phyloP scores from a whole-genome alignment of 2,113 vertebrate genomes.

The Prionailurus bengalensis region DNA sequence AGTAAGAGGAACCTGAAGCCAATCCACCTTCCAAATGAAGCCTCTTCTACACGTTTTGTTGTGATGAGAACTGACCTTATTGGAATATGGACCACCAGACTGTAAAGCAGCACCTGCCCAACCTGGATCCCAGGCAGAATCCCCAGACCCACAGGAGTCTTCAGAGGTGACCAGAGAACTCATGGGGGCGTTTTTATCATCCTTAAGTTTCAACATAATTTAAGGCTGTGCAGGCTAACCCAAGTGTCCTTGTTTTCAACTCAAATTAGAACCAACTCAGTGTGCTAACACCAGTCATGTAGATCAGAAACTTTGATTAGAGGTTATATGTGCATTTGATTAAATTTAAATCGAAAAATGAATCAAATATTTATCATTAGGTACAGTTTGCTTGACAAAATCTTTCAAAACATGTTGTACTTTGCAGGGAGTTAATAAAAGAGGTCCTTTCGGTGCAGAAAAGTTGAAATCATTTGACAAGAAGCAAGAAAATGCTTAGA shows the following conservation, averaged over 20 bases:
- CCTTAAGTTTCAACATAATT: background rate
- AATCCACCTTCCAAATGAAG: background rate
- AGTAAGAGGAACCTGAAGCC: background rate
- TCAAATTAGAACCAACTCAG: slow-evolving; percentile 10
- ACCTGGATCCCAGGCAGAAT: background rate
- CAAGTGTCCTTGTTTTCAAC: background rate
- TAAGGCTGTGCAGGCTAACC: background rate
- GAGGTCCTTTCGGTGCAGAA: background rate
- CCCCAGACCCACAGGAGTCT: background rate
- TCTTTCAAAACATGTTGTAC: slow-evolving; percentile 23
- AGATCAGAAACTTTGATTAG: slow-evolving; percentile 15
- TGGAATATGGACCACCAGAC: background rate
- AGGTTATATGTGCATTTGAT: background rate
- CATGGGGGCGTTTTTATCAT: background rate
- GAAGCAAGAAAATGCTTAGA: background rate
- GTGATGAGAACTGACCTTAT: background rate
- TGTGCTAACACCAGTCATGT: background rate
- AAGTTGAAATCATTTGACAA: slow-evolving; percentile 46
- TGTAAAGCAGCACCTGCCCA: accelerated
- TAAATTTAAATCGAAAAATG: slow-evolving; percentile 47
- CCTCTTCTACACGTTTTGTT: background rate
- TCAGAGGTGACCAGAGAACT: background rate
- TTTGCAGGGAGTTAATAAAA: slow-evolving; percentile 23
- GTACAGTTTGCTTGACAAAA: slow-evolving; percentile 4
- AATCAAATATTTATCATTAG: slow-evolving; percentile 66